Evolutionary conservation across 2,113 vertebrate genomes (phyloP), one percentile per base, ranked within the genome.

Genomic region (Grallaria varia): DNA sequence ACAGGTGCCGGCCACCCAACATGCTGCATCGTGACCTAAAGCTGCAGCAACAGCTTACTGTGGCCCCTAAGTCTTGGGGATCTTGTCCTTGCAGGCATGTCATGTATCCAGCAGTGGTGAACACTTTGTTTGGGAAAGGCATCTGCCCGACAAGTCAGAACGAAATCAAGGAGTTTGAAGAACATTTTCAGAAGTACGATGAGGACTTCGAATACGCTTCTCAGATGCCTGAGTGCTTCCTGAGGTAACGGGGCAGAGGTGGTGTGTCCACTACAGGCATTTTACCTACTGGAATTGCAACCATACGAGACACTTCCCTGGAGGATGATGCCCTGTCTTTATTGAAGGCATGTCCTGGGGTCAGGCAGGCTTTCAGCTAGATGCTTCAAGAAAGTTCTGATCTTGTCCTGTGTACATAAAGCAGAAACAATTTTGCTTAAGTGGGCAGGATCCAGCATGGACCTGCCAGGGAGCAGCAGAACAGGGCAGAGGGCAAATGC

Each of bases 121-220:
- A 98, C 72, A 96, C 93, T 14, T 77, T 99, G 66, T 98, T 99
- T 97, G 98, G 98, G 74, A 98, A 96, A 90, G 97, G 93, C 74
- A 91, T 97, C 77, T 98, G 97, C 82, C 97, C 97, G 1, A 98
- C 94, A 62, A 84, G 87, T 6, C 73, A 95, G 15, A 93, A 55
- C 22, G 93, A 97, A 62, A 91, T 97, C 89, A 93, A 94, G 84
- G 98, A 98, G 92, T 98, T 98, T 88, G 93, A 97, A 74, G 87
- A 98, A 30, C 97, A 98, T 66, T 99, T 99, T 94, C 95, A 96
- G 95, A 97, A 78, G 58, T 99, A 97, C 0, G 98, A 99, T 52
- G 98, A 98, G 71, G 97, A 97, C 73, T 98, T 99, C 1, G 98
- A 99, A 91, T 97, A 98, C 0, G 98, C 98, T 21, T 98, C 98